These are phyloP conservation scores for Regulus satrapa DNA, from an alignment of 2,113 vertebrate species.

Conservation along the genomic window DNA sequence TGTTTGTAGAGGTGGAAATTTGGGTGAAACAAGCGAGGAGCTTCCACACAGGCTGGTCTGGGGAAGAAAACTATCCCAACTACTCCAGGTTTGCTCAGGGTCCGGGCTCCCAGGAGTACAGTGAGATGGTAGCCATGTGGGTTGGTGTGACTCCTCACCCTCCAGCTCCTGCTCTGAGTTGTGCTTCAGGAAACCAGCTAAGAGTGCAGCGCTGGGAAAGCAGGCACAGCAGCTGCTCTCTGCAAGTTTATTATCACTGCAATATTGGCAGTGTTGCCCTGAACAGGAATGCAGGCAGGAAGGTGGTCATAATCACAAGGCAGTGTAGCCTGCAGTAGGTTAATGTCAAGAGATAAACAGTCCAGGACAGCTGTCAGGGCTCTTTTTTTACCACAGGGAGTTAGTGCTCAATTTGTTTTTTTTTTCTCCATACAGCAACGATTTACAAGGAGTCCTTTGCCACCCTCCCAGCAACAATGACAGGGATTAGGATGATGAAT, in stretches of 20 bases:
- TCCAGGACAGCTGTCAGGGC: neutral
- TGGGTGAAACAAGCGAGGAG: neutral
- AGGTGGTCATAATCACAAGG: neutral
- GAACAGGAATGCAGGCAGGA: neutral
- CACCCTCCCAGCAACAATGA: neutral
- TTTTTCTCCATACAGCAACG: neutral
- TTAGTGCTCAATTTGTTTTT: neutral
- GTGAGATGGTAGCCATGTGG: fast-evolving
- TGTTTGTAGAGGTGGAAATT: neutral
- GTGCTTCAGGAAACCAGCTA: neutral
- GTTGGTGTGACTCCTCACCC: neutral
- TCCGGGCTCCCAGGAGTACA: neutral
- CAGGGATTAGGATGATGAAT: neutral
- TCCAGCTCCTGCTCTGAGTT: neutral
- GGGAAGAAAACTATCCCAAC: neutral
- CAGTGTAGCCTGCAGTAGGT: neutral
- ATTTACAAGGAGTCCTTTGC: neutral
- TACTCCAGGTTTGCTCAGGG: neutral
- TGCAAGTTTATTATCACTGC: neutral
- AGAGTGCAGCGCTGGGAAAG: neutral
- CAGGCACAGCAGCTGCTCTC: neutral
- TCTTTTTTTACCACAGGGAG: neutral
- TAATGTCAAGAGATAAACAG: neutral
- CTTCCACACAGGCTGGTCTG: neutral
- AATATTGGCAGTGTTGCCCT: neutral